Evolutionary conservation across 1,140 invertebrate genomes (phyloP).

Genomic region (Drosophila mayri): DNA sequence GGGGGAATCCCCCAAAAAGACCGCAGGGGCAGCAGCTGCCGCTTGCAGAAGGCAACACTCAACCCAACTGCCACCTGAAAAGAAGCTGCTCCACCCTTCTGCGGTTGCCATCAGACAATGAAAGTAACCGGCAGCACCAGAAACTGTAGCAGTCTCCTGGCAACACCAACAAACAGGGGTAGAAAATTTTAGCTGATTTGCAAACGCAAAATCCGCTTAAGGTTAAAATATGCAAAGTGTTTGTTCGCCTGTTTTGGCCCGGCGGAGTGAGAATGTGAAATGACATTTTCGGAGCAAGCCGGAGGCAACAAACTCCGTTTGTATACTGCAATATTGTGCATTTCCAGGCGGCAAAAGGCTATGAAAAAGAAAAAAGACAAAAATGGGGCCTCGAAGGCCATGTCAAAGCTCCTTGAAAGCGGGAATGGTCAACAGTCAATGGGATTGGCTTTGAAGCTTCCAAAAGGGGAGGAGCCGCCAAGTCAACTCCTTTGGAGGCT

Average conservation of each 20-base stretch:
- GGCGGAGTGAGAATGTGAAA: conserved; percentile 46
- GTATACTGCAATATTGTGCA: conserved; percentile 40
- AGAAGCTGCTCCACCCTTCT: conserved; percentile 24
- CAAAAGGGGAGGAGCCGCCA: not conserved
- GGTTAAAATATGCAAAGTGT: conserved; percentile 62
- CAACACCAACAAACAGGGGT: conserved; percentile 12
- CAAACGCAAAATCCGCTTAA: conserved; percentile 64
- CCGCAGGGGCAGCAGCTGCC: conserved; percentile 29
- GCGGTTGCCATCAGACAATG: conserved; percentile 38
- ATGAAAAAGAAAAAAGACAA: not conserved
- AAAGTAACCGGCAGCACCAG: conserved; percentile 22
- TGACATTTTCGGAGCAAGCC: conserved; percentile 34
- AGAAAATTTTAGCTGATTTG: conserved; percentile 57
- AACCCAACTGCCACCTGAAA: conserved; percentile 15
- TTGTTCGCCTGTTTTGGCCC: conserved; percentile 33
- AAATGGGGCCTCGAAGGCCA: conserved; percentile 7
- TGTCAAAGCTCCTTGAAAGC: conserved; percentile 35
- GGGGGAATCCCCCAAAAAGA: not conserved
- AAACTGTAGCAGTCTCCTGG: conserved; percentile 1
- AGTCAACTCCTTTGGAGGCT: conserved; percentile 21
- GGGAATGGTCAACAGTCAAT: conserved; percentile 25
- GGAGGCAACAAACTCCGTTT: conserved; percentile 30
- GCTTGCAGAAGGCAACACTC: conserved; percentile 13
- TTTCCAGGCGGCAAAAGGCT: not conserved
- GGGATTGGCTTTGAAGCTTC: not conserved